Conservation (phyloP, 2,888 invertebrate species). For the Prosopocoilus inquinatus region DNA sequence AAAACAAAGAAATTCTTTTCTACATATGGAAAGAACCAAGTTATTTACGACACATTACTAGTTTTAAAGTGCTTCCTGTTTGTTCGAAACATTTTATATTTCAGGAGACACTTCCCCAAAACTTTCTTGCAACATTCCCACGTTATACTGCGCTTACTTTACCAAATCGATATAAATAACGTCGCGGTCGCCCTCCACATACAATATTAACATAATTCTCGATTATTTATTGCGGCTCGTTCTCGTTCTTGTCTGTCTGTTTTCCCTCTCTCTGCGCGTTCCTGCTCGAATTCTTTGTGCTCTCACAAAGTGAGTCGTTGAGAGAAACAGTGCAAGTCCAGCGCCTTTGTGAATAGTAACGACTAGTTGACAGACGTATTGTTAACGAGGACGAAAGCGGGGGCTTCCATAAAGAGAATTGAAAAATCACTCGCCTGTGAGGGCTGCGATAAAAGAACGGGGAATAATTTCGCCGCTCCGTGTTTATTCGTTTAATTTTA, state of each 20-base stretch:
- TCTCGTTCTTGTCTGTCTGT: neutral
- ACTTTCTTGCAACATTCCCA: too few relatives aligned
- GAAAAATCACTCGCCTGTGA: constrained; percentile 27
- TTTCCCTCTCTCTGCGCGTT: constrained; percentile 5
- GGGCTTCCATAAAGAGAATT: constrained; percentile 27
- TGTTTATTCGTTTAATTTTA: constrained; percentile 21
- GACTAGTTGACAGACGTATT: constrained; percentile 27
- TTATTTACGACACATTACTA: too few relatives aligned
- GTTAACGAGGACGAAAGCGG: constrained; percentile 21
- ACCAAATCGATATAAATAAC: too few relatives aligned
- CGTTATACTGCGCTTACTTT: too few relatives aligned
- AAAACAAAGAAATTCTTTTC: too few relatives aligned
- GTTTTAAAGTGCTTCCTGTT: too few relatives aligned
- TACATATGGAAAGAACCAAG: too few relatives aligned
- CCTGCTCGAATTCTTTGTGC: constrained; percentile 14
- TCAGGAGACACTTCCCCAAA: too few relatives aligned
- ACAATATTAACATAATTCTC: neutral
- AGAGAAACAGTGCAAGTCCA: constrained; percentile 23
- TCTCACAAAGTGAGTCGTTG: constrained; percentile 15
- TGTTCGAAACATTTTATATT: too few relatives aligned
- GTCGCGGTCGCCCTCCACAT: too few relatives aligned
- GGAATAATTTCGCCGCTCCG: constrained; percentile 7
- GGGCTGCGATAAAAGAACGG: constrained; percentile 15
- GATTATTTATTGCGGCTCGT: neutral
- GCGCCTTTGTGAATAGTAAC: constrained; percentile 24